Conservation (phyloP, 2,797 vertebrate genomes). For the Cyclopterus lumpus region DNA sequence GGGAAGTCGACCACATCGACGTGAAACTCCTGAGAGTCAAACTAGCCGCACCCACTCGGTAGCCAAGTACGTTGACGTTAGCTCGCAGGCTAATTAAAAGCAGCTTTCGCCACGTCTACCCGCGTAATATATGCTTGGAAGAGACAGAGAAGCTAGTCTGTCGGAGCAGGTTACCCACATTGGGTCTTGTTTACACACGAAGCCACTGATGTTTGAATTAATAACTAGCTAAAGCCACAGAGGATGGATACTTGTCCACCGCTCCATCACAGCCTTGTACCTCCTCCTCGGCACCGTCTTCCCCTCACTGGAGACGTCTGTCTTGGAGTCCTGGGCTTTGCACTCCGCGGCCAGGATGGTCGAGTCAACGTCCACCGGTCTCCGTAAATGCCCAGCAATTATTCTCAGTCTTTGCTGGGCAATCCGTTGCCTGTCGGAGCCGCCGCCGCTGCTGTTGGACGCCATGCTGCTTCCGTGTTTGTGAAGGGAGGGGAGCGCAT, state of each 20-base stretch:
- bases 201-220: constrained; percentile 6
- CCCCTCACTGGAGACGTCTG: constrained; percentile 47
- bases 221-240: constrained; percentile 30
- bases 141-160: background rate
- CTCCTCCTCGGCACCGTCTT: constrained; percentile 83
- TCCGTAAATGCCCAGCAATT: constrained; percentile 82
- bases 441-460: constrained; percentile 74
- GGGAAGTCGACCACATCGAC: constrained; percentile 26
- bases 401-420: constrained; percentile 83
- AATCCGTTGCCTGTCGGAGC: constrained; percentile 75
- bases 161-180: background rate
- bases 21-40: constrained; percentile 13
- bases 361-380: constrained; percentile 47
- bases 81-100: constrained; percentile 58
- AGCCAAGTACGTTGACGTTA: constrained; percentile 41
- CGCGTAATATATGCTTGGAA: background rate
- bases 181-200: background rate
- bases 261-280: constrained; percentile 75
- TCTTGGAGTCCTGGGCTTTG: constrained; percentile 68
- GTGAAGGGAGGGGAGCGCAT: constrained; percentile 70
- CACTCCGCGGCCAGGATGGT: constrained; percentile 74
- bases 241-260: constrained; percentile 41
- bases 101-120: background rate
- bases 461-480: constrained; percentile 91
- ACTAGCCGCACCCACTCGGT: constrained; percentile 76